phyloP scores from a whole-genome alignment of 2,797 vertebrate species.

The Okamejei kenojei region DNA sequence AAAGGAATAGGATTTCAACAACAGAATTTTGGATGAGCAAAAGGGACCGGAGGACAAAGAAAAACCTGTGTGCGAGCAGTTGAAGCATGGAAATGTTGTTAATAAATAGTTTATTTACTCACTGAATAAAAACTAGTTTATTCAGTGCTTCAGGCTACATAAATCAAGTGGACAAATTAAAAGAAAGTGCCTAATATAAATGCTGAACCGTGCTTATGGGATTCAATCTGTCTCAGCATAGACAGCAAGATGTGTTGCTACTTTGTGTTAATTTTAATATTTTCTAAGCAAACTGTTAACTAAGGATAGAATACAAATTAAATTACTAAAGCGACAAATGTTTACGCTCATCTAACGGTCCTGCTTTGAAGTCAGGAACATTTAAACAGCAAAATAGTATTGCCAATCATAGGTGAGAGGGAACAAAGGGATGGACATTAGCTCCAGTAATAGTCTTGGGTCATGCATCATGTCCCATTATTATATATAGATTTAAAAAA shows the following conservation, averaged over 20 bases:
- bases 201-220: not conserved
- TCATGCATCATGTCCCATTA: not conserved
- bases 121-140: not conserved
- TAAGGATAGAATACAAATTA: not conserved
- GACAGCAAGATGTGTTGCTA: not conserved
- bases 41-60: not conserved
- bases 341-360: not conserved
- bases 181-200: not conserved
- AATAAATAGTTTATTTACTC: too few relatives aligned
- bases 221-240: not conserved
- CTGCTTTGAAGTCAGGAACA: not conserved
- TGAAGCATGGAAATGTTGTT: not conserved
- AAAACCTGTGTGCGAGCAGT: not conserved
- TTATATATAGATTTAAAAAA: not conserved
- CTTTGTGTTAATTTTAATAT: not conserved
- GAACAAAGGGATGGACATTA: not conserved
- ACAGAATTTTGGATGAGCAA: not conserved
- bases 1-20: not conserved
- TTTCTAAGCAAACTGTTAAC: not conserved
- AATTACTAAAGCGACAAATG: not conserved
- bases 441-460: not conserved
- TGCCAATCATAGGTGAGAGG: not conserved
- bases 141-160: not conserved
- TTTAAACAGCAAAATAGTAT: not conserved
- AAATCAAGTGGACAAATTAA: not conserved